A percentile compares a stretch with the other conserved stretches of the same genome.
Conservation (phyloP, 2,888 invertebrate genomes). For the Loripinus fragilis region DNA sequence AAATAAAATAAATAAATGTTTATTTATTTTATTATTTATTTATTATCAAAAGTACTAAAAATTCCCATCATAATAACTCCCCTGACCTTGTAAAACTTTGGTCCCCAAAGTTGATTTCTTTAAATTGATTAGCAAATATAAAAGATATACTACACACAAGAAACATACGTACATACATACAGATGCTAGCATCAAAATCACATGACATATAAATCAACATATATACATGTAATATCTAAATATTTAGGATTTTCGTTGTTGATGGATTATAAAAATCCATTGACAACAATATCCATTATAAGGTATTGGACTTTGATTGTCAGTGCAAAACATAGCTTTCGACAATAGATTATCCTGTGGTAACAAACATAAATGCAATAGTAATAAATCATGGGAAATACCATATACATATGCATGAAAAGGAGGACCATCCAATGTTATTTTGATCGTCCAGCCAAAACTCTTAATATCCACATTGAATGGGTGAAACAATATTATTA, state of each 20-base stretch:
- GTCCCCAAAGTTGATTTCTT: background rate
- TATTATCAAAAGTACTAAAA: too few relatives aligned
- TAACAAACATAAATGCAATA: background rate
- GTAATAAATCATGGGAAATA: background rate
- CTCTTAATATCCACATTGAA: background rate
- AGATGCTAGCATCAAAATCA: background rate
- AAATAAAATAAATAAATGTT: too few relatives aligned
- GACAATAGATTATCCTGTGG: background rate
- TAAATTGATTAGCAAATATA: background rate
- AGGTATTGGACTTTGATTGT: background rate
- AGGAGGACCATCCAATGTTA: background rate
- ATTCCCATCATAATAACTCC: too few relatives aligned
- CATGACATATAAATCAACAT: background rate
- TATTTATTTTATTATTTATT: too few relatives aligned
- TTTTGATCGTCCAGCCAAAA: background rate
- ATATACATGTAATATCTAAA: background rate
- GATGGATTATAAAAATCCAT: too few relatives aligned
- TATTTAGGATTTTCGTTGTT: background rate
- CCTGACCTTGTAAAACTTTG: constrained; percentile 5
- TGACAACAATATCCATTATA: background rate
- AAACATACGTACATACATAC: background rate
- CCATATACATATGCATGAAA: too few relatives aligned
- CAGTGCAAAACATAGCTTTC: background rate
- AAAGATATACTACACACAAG: background rate
- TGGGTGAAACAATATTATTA: background rate